Evolutionary conservation across 2,888 invertebrate genomes (phyloP).

Genomic region (Machimus rusticus): DNA sequence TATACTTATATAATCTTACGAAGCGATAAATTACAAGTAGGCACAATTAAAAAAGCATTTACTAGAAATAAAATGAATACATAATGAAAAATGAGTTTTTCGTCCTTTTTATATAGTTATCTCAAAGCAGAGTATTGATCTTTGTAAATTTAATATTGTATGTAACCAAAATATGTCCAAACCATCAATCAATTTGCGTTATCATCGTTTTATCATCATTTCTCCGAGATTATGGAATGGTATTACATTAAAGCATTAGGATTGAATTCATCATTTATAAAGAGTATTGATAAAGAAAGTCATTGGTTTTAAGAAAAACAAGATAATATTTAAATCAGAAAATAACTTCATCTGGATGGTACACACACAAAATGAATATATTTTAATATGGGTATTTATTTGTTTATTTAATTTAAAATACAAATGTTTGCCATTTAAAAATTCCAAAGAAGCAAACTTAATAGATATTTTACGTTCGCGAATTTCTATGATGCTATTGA

Average conservation of each 20-base stretch:
- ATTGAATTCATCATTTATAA: not conserved
- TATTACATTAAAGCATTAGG: not conserved
- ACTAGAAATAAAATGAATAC: not conserved
- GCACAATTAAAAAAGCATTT: not conserved
- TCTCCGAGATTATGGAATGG: not conserved
- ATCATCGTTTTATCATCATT: not conserved
- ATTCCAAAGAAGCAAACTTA: not conserved
- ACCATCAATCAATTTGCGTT: not conserved
- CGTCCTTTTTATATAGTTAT: not conserved
- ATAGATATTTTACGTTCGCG: not conserved
- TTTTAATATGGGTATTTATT: not conserved
- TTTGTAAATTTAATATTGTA: not conserved
- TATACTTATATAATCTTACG: no score
- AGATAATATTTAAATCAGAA: not conserved
- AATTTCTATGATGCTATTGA: not conserved
- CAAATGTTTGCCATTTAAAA: not conserved
- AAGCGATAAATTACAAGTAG: no score
- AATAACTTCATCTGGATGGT: not conserved
- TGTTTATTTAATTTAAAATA: not conserved
- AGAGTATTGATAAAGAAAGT: not conserved
- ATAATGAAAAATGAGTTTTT: not conserved
- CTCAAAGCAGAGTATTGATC: not conserved
- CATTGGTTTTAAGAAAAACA: not conserved
- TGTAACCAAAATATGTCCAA: not conserved
- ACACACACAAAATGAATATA: no score